Evolutionary conservation across 1,140 invertebrate species (phyloP), one percentile per base, ranked within the genome.

Genomic region (Halotydeus destructor): DNA sequence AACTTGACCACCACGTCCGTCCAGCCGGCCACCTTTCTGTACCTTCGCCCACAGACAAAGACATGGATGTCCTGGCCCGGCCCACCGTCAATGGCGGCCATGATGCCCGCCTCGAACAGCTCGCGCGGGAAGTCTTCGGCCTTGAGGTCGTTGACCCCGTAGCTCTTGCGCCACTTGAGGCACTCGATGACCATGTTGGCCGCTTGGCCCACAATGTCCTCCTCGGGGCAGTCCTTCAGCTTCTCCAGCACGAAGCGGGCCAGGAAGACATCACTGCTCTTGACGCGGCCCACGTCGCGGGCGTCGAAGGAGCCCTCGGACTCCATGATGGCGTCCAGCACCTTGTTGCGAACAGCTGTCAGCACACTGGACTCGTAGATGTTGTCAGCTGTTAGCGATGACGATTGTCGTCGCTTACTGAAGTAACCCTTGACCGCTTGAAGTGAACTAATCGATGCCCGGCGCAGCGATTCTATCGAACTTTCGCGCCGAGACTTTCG

Each of bases 111-210:
- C 21, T 25, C n/a, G 18, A 30, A 44, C 14, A 44, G 38, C 33
- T 44, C 43, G n/a, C 22, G 14, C 9, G 43, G 43, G 33, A 44
- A 44, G 30, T 44, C 43, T 4, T 45, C 31, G 11, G 27, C 33
- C 22, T 38, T 44, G 11, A 38, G 12, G 9, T 22, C 4, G 22
- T 84, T 84, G 2, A 76, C 68, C 1, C 72, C 73, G 52, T 75
- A 71, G 27, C 72, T 72, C 60, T 75, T 78, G 45, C 85, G 68
- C 82, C 84, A 94, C 48, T 69, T 66, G 46, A 80, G 70, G 24
- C 76, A 73, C 4, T 78, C 74, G 69, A 76, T 79, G 1, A 88
- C 59, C 71, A 86, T 81, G 14, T 70, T 67, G 1, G 77, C 57
- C 0, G 81, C 67, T n/a, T 41, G 67, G 54, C 50, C 71, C 61